Evolutionary conservation across 2,797 vertebrate species (phyloP), one percentile per base, ranked within the genome.

Genomic region (Anableps anableps): DNA sequence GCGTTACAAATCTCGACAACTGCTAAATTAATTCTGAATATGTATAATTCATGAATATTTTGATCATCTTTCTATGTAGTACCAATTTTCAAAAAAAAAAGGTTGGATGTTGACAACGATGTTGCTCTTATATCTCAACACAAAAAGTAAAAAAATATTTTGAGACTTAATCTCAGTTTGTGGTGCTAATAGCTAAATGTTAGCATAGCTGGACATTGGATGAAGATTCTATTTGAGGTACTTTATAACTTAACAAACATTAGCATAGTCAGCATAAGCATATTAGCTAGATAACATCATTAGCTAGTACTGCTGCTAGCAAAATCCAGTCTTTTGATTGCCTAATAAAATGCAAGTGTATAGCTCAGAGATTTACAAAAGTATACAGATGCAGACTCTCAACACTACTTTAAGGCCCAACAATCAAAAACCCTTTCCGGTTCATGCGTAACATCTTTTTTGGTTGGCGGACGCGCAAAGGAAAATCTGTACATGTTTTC

Each of bases 171-270:
- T 21, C 48, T n/a, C 38, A 31, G 43, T 43, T 70, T 68, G 74
- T 9, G 53, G 41, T 45, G 43, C 29, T 53, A 70, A 77, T 16
- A 19, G 55, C 38, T 5, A 73, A 75, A 36, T 50, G 29, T 72
- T 81, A 80, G 47, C 23, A 73, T 74, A 58, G 26, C 34, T 75
- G 60, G 29, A 43, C 11, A 1, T 14, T 76, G 47, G 62, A 38
- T 36, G 23, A 38, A 76, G 48, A 36, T 19, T 41, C 4, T 9
- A 14, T 23, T 47, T 43, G 1, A 53, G 31, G 21, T 47, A 19
- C 48, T 21, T 31, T 66, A 29, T n/a, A 58, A 66, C 16, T 5
- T 38, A 31, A 64, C 21, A 73, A 48, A 38, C 55, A 38, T 50
- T 53, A 74, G 34, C 26, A 23, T 58, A n/a, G 53, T 58, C 1